Conservation (phyloP, 2,888 invertebrate genomes). For the Andrena bicolor region DNA sequence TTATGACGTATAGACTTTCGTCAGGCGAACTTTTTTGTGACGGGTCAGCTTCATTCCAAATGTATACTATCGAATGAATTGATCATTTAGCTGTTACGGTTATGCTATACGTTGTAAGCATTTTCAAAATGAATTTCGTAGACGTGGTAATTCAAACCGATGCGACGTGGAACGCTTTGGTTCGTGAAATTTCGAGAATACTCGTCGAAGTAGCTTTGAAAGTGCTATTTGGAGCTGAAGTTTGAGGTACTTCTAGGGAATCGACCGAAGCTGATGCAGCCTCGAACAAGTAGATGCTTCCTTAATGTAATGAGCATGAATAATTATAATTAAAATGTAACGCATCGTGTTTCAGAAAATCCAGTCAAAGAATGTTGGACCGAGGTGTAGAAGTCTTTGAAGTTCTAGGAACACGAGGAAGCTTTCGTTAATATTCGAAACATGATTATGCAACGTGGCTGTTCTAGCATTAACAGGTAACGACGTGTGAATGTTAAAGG, state of each 20-base stretch:
- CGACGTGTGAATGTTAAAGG: slow-evolving; percentile 58
- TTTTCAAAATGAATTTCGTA: background rate
- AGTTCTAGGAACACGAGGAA: background rate
- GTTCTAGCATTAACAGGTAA: slow-evolving; percentile 46
- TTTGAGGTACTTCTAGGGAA: background rate
- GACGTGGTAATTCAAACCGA: background rate
- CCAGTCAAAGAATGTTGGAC: background rate
- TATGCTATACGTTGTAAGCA: no score
- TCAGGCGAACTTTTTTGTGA: no score
- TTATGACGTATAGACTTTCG: no score
- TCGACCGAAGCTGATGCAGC: background rate
- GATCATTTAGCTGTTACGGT: no score
- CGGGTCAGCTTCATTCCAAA: no score
- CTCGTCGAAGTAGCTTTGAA: slow-evolving; percentile 1
- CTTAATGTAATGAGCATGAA: background rate
- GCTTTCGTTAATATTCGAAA: slow-evolving; percentile 20
- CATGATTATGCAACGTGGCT: slow-evolving; percentile 20
- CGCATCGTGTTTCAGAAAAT: background rate
- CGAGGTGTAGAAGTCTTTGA: background rate
- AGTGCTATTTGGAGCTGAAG: background rate
- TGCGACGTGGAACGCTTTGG: background rate
- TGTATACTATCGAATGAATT: no score
- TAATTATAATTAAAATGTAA: background rate
- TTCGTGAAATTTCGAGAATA: slow-evolving; percentile 5
- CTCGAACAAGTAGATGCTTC: background rate